Base-by-base conservation (phyloP, 1,140 invertebrate species). In the Temnothorax longispinosus region DNA sequence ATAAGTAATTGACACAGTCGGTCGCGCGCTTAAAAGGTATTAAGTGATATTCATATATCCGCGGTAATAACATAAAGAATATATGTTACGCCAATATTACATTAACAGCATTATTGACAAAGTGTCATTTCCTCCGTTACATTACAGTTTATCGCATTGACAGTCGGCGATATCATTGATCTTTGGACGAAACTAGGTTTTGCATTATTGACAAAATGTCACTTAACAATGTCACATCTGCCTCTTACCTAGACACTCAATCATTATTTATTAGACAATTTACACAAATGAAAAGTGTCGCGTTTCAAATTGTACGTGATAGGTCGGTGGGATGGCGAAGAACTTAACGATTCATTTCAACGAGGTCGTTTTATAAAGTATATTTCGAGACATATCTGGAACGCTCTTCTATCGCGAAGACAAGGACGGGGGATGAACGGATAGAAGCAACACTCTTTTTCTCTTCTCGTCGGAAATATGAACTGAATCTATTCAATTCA, bases 401-500 rank as follows among this genome's bases (percentile, higher is more conserved):
- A 50, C 32, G 27, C 11, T 58, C 11, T 82, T 74, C 38, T 60
- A 47, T 74, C 41, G 21, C 21, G 52, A 50, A 58, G 27, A 38
- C 21, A 47, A 82, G 27, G 0, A 81, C 41, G 13, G 11, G 4
- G 11, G 44, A 77, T 15, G n/a, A 56, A 72, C 21, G 52, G 21
- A 41, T 54, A 54, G 32, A 71, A 58, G 21, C 21, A n/a, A 41
- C 4, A 32, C 32, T 80, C 13, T 54, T 82, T 47, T 58, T 38
- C n/a, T 27, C 38, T 58, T 58, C 41, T 58, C 41, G 18, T 38
- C 41, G 7, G 54, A 82, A 72, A 71, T 21, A 32, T 21, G 38
- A 72, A 71, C 41, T 21, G 67, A 60, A 74, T 74, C 52, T 74
- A 47, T 82, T 82, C 67, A 72, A 69, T 82, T 82, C 67, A 74